These are phyloP conservation scores for Ameiurus melas DNA, from an alignment of 2,113 vertebrate genomes.

Conservation along the genomic window DNA sequence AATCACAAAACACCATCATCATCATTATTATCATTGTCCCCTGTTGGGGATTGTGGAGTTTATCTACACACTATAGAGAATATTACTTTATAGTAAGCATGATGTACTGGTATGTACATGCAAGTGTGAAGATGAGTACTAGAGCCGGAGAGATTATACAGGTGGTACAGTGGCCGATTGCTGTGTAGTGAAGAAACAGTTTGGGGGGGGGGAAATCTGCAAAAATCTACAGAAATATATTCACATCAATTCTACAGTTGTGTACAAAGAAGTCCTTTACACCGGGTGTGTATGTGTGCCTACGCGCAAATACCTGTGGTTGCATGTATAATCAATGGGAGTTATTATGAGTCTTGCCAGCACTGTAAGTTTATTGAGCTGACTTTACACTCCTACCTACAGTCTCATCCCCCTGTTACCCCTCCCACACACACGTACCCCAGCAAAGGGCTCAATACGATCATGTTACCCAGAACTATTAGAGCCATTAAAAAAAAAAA, in stretches of 20 bases:
- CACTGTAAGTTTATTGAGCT: conserved; percentile 48
- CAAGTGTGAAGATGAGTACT: too few species aligned
- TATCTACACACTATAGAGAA: background rate
- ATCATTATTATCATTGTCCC: background rate
- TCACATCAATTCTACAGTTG: conserved; percentile 34
- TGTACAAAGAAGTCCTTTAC: conserved; percentile 45
- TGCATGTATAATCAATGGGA: conserved; percentile 52
- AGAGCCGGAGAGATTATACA: background rate
- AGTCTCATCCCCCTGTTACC: background rate
- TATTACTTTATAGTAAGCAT: background rate
- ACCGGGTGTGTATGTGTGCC: background rate
- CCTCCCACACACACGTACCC: background rate
- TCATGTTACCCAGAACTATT: background rate
- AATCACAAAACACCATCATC: background rate
- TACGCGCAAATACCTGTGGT: conserved; percentile 37
- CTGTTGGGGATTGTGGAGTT: background rate
- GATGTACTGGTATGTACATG: background rate
- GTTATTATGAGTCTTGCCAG: conserved; percentile 46
- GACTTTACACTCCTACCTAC: conserved; percentile 3
- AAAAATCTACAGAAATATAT: conserved; percentile 8
- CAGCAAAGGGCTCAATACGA: background rate
- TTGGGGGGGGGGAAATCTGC: background rate
- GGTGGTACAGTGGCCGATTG: too few species aligned
- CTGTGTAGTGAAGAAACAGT: background rate
- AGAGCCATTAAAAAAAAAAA: too few species aligned